Base-by-base conservation (phyloP, 2,888 invertebrate genomes). In the Maniola hyperantus region DNA sequence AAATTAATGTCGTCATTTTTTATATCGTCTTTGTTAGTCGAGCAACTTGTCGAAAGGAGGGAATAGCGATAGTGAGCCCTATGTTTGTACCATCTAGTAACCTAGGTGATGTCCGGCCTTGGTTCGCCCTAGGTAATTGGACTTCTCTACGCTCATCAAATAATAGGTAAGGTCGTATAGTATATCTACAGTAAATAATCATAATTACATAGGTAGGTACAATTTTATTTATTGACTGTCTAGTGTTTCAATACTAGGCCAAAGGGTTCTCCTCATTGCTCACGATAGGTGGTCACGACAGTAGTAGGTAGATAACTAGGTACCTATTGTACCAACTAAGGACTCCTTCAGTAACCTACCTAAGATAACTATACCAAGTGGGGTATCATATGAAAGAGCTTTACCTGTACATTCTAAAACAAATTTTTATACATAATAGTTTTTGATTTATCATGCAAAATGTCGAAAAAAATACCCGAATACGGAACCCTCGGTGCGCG, bases 51-150 rank as follows among this genome's bases (percentile, higher is more conserved):
- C 34, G 33, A 55, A 34, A 53, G 26, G 53, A 46, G 13, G 57
- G 18, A 57, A 42, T 57, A 20, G 55, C 18, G 57, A 64, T 64
- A 55, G 51, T 73, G 67, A 67, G 65, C 66, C 64, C 63, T 20
- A 54, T 55, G 64, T 70, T 76, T 88, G 82, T 87, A 83, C 80
- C 68, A 44, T 75, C 71, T 76, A 71, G 91, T 92, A 80, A 78
- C 91, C 91, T 85, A 78, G 91, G 88, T 77, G 82, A 92, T 85
- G 78, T 42, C 73, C 78, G 85, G 78, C 91, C 91, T 91, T 91
- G 85, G 76, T 74, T 76, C 76, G 75, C 74, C 77, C 79, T 76
- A 73, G 69, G 75, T 82, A 85, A 87, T 88, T 82, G 85, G 85
- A 84, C 80, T 80, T 72, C 69, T 79, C 77, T 72, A 74, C 74